Evolutionary conservation across 2,888 invertebrate genomes (phyloP), one percentile per base, ranked within the genome.

Genomic region (Metacarcinus magister): DNA sequence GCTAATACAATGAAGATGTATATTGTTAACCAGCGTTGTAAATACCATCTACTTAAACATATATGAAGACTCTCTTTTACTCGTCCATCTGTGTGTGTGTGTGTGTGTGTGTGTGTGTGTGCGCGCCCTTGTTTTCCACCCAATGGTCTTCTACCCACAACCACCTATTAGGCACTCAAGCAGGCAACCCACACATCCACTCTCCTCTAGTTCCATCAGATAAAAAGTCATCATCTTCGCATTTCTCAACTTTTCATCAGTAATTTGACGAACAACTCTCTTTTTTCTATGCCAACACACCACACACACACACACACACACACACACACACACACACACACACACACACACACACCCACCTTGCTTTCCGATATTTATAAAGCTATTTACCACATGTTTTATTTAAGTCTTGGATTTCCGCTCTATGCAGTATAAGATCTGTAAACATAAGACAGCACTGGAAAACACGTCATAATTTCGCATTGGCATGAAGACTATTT

Each of bases 291-390:
- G 39, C 2, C 39, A 39, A 60, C 60, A 23, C 54, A 54, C 54
- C 75, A 82, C n/a, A n/a, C n/a, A n/a, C 75, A 75, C 75, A n/a
- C 75, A 75, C 75, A n/a, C 75, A 75, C 75, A 75, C 75, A 75
- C 75, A 75, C 75, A 75, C 75, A 75, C 75, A 82, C 75, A 82
- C 75, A 82, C 75, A 82, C 75, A 82, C 60, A 60, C 60, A 60
- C 60, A 60, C 60, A 60, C 60, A 60, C 60, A 60, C 60, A 60
- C 60, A 60, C 60, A 60, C 60, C 16, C 23, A 60, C 19, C 2
- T 60, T 23, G 23, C 60, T 0, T 60, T 60, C 60, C 19, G 28
- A 75, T 75, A 75, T 75, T 75, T 28, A 75, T 75, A n/a, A 10
- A 28, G 5, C n/a, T 75, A 75, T 75, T 75, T 75, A 28, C 28